Evolutionary conservation across 2,113 vertebrate genomes (phyloP).

Genomic region (Urocolius indicus): DNA sequence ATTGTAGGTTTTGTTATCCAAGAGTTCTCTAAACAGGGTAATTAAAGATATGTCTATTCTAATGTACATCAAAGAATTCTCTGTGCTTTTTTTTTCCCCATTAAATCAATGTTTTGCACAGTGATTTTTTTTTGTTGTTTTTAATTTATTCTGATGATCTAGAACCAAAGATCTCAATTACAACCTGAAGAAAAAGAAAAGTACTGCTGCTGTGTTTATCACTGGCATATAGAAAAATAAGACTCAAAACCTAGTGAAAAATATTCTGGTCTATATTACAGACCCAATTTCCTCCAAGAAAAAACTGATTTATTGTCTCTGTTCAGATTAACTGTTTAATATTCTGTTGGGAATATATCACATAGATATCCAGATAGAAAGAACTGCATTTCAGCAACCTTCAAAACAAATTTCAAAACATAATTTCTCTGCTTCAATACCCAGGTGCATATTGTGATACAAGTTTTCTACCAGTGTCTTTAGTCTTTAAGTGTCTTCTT

Average conservation of each 20-base stretch:
- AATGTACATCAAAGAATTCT: not conserved
- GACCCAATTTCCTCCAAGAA: not conserved
- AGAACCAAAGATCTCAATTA: not conserved
- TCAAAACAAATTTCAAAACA: not conserved
- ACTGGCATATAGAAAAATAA: not conserved
- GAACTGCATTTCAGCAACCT: not conserved
- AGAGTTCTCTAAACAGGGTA: not conserved
- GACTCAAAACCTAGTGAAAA: not conserved
- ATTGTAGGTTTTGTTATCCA: not conserved
- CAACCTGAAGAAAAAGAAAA: not conserved
- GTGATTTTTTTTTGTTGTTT: not conserved
- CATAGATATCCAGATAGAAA: not conserved
- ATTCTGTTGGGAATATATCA: not conserved
- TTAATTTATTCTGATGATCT: not conserved
- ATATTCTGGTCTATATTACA: not conserved
- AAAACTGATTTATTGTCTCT: not conserved
- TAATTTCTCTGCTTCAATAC: not conserved
- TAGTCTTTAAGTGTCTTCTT: not conserved
- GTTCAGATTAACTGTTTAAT: not conserved
- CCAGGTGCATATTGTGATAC: rapidly evolving
- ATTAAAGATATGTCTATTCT: not conserved
- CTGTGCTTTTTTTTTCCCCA: no score
- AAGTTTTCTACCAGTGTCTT: not conserved
- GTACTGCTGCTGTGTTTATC: not conserved
- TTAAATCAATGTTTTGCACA: not conserved